Base-by-base conservation (phyloP, 2,797 vertebrate species). In the Sardinella longiceps region DNA sequence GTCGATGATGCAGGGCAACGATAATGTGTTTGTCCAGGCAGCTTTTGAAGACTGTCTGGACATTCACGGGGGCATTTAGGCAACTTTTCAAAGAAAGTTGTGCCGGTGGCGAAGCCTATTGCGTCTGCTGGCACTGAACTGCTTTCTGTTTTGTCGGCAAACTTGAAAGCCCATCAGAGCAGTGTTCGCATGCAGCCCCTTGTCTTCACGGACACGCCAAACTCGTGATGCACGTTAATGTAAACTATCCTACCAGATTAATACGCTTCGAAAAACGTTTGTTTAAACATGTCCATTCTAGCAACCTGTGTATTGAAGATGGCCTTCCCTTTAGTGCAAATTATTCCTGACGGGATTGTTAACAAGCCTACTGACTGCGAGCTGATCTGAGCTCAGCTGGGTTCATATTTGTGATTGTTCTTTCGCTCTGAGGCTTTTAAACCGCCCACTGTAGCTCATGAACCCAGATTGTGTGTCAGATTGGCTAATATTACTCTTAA, bases 1-100 rank as follows among this genome's bases (percentile, higher is more conserved):
- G n/a, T n/a, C n/a, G n/a, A n/a, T n/a, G 85, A 77, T 82, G 58
- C 83, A 66, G 90, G 89, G 89, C 87, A 93, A 94, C 93, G 93
- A 92, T 92, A 91, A 87, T 53, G 28, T 63, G 86, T 46, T 45
- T 80, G 85, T 83, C 70, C 51, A 86, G 51, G 74, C 81, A 81
- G 83, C 43, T 43, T 84, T 77, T 82, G 82, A 60, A 85, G 77
- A 39, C 15, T 84, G 30, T 28, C 33, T 51, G 48, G n/a, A n/a
- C 37, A 23, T 50, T 80, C 28, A 6, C 83, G 14, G 45, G 87
- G 86, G 83, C 83, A 87, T 83, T 77, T 9, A 23, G 28, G 50
- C 10, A 91, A 89, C 84, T 88, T 88, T 88, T 81, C 2, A 37
- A 70, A 70, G 63, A 33, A 70, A 70, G 30, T 33, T 70, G 63